Conservation (phyloP, 2,797 vertebrate species). For the Graptemys geographica region DNA sequence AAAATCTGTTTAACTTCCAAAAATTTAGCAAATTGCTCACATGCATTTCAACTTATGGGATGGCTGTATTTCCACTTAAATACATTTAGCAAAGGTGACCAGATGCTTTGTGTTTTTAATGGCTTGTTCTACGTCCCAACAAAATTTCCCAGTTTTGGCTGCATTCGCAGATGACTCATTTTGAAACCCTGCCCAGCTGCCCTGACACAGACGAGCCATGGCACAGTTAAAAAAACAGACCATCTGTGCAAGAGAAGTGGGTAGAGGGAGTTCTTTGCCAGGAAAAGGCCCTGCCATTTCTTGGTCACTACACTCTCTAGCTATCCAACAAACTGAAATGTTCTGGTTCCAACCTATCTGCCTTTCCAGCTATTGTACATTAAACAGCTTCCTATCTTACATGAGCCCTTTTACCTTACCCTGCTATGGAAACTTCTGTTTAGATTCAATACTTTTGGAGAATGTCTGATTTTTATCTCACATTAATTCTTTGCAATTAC, state of each 20-base stretch:
- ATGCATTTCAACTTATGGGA: slow-evolving; percentile 26
- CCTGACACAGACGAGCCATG: slow-evolving; percentile 60
- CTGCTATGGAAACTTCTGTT: accelerated
- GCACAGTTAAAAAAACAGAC: slow-evolving; percentile 48
- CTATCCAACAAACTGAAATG: background rate
- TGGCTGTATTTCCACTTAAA: slow-evolving; percentile 53
- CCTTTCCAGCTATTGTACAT: background rate
- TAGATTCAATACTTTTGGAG: background rate
- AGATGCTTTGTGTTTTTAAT: slow-evolving; percentile 75
- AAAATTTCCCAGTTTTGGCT: slow-evolving; percentile 75
- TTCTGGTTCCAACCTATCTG: background rate
- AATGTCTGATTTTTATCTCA: background rate
- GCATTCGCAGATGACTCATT: slow-evolving; percentile 54
- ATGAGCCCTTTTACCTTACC: background rate
- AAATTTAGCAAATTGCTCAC: slow-evolving; percentile 2
- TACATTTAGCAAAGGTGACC: slow-evolving; percentile 73
- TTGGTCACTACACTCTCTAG: slow-evolving; percentile 41
- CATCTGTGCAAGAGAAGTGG: slow-evolving; percentile 69
- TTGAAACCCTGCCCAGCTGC: slow-evolving; percentile 70
- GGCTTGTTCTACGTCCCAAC: slow-evolving; percentile 70
- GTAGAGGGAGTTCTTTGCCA: slow-evolving; percentile 54
- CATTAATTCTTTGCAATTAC: slow-evolving; percentile 1
- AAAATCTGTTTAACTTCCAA: slow-evolving; percentile 8
- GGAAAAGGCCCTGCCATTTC: slow-evolving; percentile 40
- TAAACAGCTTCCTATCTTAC: background rate